phyloP scores from a whole-genome alignment of 2,888 invertebrate genomes.

The Kuschelorhynchus macadamiae region DNA sequence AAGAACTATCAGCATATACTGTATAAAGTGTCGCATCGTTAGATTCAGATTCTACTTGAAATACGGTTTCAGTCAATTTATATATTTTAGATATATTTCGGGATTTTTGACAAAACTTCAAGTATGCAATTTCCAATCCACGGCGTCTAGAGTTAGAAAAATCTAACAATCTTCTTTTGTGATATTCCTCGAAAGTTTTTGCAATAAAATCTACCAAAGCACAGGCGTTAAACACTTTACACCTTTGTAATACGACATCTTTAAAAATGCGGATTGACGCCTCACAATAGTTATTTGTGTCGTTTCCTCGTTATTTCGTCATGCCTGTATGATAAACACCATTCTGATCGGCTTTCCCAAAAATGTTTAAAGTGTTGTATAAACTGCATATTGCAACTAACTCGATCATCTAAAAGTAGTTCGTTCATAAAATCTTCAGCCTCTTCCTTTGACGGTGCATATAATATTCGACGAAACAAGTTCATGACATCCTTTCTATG shows the following conservation, averaged over 20 bases:
- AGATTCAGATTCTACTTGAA: slow-evolving; percentile 1
- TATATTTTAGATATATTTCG: not conserved
- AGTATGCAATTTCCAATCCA: not conserved
- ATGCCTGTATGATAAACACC: no score
- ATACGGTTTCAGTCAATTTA: not conserved
- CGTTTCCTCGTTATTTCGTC: not conserved
- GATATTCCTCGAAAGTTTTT: slow-evolving; percentile 1
- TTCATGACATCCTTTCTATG: not conserved
- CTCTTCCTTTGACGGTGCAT: not conserved
- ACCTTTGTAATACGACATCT: not conserved
- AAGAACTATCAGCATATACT: not conserved
- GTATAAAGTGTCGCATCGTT: not conserved
- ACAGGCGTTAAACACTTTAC: not conserved
- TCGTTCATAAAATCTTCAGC: not conserved
- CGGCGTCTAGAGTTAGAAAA: slow-evolving; percentile 4
- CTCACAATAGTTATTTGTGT: no score
- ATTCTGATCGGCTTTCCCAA: no score
- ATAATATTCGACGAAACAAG: not conserved
- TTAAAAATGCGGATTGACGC: no score
- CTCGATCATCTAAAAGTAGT: slow-evolving; percentile 3
- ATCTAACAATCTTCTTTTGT: slow-evolving; percentile 3
- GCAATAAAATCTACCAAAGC: not conserved
- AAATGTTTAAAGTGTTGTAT: not conserved
- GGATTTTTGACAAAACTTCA: not conserved
- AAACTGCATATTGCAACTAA: not conserved